These are phyloP conservation scores for Pentamera pediparva DNA, from an alignment of 53 echinoderm and acorn worm genomes.

Conservation along the genomic window DNA sequence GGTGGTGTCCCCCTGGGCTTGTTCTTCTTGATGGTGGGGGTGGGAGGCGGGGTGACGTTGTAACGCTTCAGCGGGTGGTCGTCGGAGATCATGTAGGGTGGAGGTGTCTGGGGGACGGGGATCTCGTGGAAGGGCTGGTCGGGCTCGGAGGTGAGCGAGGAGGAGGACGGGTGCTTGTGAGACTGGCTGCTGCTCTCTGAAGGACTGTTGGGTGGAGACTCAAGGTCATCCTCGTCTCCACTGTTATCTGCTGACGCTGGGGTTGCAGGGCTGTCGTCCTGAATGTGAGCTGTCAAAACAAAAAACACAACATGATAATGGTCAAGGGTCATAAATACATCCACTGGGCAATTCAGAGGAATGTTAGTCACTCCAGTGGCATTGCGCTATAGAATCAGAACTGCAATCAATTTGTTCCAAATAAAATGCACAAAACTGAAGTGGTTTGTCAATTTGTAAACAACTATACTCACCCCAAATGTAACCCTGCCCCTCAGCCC, in stretches of 20 bases:
- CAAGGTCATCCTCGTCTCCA: background rate
- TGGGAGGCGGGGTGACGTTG: conserved; percentile 55
- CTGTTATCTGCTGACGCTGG: conserved; percentile 1
- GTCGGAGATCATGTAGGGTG: conserved; percentile 28
- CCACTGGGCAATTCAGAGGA: too few species aligned
- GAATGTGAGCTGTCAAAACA: conserved; percentile 10
- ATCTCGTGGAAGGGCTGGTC: conserved; percentile 18
- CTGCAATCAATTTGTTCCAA: too few species aligned
- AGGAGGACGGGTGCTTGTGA: conserved; percentile 80
- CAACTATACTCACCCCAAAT: too few species aligned
- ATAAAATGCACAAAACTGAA: too few species aligned
- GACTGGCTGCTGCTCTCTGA: conserved; percentile 69
- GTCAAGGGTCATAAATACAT: too few species aligned
- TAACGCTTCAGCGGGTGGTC: conserved; percentile 39
- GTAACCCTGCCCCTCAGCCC: too few species aligned
- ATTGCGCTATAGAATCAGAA: too few species aligned
- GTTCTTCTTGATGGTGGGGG: conserved; percentile 54
- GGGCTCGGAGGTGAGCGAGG: conserved; percentile 54
- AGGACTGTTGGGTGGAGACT: conserved; percentile 51
- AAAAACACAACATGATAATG: too few species aligned
- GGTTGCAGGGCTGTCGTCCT: background rate
- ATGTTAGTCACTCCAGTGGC: too few species aligned
- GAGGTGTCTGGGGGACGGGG: conserved; percentile 33
- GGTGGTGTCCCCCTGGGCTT: conserved; percentile 74
- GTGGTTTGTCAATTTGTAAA: too few species aligned